Evolutionary conservation across 2,113 vertebrate species (phyloP).

Genomic region (Anhinga rufa): DNA sequence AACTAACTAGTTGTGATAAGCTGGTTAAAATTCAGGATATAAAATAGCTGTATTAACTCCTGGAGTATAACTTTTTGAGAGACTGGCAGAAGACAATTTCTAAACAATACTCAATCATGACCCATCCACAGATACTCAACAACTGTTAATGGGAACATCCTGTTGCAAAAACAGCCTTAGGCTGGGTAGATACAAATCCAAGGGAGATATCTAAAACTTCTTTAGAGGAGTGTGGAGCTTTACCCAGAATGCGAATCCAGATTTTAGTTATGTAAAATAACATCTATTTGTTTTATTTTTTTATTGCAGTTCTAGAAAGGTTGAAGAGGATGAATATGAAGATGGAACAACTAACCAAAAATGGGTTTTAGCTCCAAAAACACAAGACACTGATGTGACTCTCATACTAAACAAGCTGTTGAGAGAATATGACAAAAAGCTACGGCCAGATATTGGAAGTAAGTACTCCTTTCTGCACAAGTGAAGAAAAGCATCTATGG

Average conservation of each 20-base stretch:
- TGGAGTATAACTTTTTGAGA: neutral
- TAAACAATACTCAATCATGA: neutral
- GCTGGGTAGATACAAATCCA: neutral
- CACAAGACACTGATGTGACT: conserved; percentile 87
- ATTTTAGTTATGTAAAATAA: neutral
- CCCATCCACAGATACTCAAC: neutral
- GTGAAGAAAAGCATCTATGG: neutral
- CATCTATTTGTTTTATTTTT: neutral
- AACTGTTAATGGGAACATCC: neutral
- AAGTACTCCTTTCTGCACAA: conserved; percentile 51
- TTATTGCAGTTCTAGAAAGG: conserved; percentile 73
- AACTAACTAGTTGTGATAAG: neutral
- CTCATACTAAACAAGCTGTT: conserved; percentile 90
- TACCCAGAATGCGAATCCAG: neutral
- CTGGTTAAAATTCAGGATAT: neutral
- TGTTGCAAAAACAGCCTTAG: neutral
- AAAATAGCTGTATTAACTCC: neutral
- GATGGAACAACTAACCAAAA: conserved; percentile 86
- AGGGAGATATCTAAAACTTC: neutral
- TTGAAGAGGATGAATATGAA: conserved; percentile 87
- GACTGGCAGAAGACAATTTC: neutral
- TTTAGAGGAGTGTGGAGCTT: neutral
- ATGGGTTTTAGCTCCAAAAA: conserved; percentile 86
- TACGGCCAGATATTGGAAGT: conserved; percentile 95
- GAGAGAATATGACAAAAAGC: conserved; percentile 92